Conservation (phyloP, 2,113 vertebrate species). For the Chloroceryle aenea region DNA sequence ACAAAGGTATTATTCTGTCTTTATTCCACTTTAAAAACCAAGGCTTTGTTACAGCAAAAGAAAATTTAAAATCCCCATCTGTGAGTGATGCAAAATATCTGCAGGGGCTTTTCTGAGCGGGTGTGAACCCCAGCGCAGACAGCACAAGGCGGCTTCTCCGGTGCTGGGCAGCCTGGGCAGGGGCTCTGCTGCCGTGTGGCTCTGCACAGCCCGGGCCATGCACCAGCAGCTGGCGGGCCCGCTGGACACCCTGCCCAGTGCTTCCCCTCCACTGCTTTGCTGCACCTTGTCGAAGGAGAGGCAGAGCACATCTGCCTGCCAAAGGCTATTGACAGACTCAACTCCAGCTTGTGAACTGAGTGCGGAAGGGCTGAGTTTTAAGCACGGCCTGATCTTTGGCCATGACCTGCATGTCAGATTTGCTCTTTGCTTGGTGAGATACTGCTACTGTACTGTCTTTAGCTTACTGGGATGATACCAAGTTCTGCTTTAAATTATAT, state of each 20-base stretch:
- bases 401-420: neutral
- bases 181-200: accelerated
- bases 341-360: neutral
- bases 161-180: accelerated
- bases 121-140: neutral
- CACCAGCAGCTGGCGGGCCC: too few relatives aligned
- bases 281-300: neutral
- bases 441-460: neutral
- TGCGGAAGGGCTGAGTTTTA: neutral
- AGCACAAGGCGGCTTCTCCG: too few relatives aligned
- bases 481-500: neutral
- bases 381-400: neutral
- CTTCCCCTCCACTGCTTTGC: too few relatives aligned
- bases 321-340: neutral
- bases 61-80: neutral
- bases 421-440: neutral
- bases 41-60: neutral
- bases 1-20: neutral
- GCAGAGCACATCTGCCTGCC: neutral
- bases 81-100: neutral
- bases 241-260: neutral
- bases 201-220: accelerated
- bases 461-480: neutral
- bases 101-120: neutral
- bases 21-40: neutral